These are phyloP conservation scores for Pristionchus mayeri DNA, from an alignment of 2,888 invertebrate genomes.

Conservation along the genomic window DNA sequence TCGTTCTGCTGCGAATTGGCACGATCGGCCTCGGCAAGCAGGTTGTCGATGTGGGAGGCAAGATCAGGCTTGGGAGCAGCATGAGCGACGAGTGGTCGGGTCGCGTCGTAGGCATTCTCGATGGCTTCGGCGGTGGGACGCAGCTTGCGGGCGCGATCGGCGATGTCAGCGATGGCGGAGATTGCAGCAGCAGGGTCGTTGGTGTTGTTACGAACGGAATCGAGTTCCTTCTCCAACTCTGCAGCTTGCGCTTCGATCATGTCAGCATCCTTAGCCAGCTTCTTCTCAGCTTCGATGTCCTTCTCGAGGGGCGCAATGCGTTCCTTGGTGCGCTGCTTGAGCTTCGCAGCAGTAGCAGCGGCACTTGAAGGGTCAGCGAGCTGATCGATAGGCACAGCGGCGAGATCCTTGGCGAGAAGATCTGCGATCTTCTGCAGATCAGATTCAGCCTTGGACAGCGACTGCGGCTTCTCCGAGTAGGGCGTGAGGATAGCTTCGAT, in stretches of 20 bases:
- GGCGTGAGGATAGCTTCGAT: conserved; percentile 58
- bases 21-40: conserved; percentile 51
- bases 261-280: conserved; percentile 54
- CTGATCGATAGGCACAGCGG: conserved; percentile 22
- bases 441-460: conserved; percentile 18
- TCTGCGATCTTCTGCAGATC: conserved; percentile 44
- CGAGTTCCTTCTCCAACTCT: conserved; percentile 13
- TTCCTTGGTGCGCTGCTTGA: conserved; percentile 53
- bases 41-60: not conserved
- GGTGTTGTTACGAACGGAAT: conserved; percentile 6
- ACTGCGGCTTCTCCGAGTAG: conserved; percentile 53
- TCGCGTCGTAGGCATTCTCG: not conserved
- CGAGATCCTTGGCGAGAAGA: conserved; percentile 21
- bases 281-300: conserved; percentile 56
- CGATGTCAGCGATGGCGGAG: conserved; percentile 18
- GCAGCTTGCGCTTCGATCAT: conserved; percentile 39
- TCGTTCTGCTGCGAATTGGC: conserved; percentile 55
- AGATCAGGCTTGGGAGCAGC: conserved; percentile 24
- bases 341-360: conserved; percentile 51
- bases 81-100: conserved; percentile 9
- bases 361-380: conserved; percentile 18
- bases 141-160: conserved; percentile 36
- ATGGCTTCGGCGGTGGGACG: conserved; percentile 21
- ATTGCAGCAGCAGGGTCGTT: conserved; percentile 13
- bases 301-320: not conserved